Conservation (phyloP, 2,888 invertebrate species). For the Alcis repandata region DNA sequence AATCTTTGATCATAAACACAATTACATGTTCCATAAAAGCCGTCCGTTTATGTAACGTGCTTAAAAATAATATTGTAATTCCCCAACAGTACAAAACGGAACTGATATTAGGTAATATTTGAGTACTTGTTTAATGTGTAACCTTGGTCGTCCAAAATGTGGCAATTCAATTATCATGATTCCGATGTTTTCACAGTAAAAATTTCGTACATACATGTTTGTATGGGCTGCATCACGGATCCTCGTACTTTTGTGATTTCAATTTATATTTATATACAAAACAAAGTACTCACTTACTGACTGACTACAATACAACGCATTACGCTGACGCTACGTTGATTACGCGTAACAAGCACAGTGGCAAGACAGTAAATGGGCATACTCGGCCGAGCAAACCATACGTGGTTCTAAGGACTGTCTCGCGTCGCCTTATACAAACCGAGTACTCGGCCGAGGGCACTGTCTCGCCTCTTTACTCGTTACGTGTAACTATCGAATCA, state of each 20-base stretch:
- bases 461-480: too few species aligned
- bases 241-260: constrained; percentile 8
- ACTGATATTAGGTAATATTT: constrained; percentile 67
- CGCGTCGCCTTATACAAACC: too few species aligned
- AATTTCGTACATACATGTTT: constrained; percentile 32
- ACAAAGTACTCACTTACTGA: constrained; percentile 6
- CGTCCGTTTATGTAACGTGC: constrained; percentile 39
- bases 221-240: constrained; percentile 37
- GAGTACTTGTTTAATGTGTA: constrained; percentile 59
- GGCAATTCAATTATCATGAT: constrained; percentile 75
- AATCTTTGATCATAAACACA: constrained; percentile 15
- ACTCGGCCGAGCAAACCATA: too few species aligned
- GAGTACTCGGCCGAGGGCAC: too few species aligned
- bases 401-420: too few species aligned
- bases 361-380: too few species aligned
- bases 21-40: constrained; percentile 16
- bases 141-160: constrained; percentile 65
- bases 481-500: too few species aligned
- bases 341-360: too few species aligned
- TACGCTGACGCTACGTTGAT: too few species aligned
- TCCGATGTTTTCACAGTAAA: constrained; percentile 58
- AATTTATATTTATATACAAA: constrained; percentile 30
- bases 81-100: constrained; percentile 63
- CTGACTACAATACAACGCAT: neutral
- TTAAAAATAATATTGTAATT: constrained; percentile 44